phyloP scores from a whole-genome alignment of 2,113 vertebrate species.

The Podocnemis expansa region DNA sequence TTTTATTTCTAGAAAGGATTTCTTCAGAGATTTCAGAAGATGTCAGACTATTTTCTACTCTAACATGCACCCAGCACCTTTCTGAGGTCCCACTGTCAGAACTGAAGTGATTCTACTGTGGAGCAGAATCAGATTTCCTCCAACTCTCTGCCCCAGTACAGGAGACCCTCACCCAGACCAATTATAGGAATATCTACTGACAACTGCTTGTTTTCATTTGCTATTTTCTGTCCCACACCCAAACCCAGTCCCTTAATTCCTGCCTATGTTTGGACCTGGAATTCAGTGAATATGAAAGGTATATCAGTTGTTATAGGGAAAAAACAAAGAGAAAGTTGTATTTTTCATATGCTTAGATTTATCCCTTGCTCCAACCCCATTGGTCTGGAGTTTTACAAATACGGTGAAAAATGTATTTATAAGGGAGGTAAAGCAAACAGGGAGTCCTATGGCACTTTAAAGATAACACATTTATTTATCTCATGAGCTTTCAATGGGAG shows the following conservation, averaged over 20 bases:
- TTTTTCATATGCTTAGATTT: background rate
- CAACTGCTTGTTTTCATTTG: background rate
- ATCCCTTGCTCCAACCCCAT: background rate
- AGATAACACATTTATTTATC: too few species aligned
- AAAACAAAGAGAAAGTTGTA: background rate
- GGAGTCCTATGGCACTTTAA: too few species aligned
- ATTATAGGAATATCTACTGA: background rate
- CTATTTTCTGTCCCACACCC: background rate
- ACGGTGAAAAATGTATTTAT: background rate
- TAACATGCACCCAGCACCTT: background rate
- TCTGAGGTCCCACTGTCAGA: background rate
- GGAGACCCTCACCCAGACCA: background rate
- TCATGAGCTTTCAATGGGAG: too few species aligned
- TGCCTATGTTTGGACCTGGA: background rate
- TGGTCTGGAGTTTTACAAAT: slow-evolving; percentile 24
- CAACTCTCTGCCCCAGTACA: fast-evolving
- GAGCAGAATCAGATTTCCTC: background rate
- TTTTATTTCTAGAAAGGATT: background rate
- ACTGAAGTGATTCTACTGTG: background rate
- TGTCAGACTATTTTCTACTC: background rate
- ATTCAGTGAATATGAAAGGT: background rate
- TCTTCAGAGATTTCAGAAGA: background rate
- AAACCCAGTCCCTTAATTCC: background rate
- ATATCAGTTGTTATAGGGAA: background rate
- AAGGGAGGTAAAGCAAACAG: too few species aligned